Evolutionary conservation across 2,888 invertebrate species (phyloP), one percentile per base, ranked within the genome.

Genomic region (Drosophila austrosaltans): DNA sequence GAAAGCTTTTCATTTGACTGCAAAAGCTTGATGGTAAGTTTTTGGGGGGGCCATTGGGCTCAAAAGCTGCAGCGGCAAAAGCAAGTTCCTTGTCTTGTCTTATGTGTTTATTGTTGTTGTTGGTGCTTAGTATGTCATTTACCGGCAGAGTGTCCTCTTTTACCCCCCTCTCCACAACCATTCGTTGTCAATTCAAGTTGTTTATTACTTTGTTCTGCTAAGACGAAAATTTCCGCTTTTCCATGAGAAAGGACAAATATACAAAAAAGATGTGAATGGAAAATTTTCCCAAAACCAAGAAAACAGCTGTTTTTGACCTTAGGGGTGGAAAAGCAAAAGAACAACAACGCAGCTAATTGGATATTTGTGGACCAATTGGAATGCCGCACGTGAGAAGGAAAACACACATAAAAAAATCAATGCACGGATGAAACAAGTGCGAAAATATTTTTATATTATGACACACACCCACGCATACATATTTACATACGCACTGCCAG

Each of bases 301-400:
- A 3, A 72, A 81, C 82, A 83, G 78, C 87, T 88, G 87, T 81
- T 72, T 36, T 36, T 16, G 44, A 8, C 48, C 53, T 36, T 32
- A 25, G 56, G 30, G 48, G 30, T 61, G 8, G 59, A 10, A 39
- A 30, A 30, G 54, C n/a, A n/a, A 40, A 66, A 53, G 40, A 63
- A 58, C 53, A 69, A 53, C 28, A 64, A 65, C 48, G 16, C 59
- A 62, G 25, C 54, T n/a, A 62, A 59, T 57, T 42, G 32, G 42
- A 81, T 81, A 39, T 44, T 12, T 40, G 20, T 63, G 40, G 61
- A 48, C 75, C 78, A 83, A 75, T 80, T 64, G 64, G 72, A 82
- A 64, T 57, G 48, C 63, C 53, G 83, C 72, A 82, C 72, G 70
- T 72, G 81, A 66, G 62, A 61, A 53, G 62, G 39, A 42, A n/a